Evolutionary conservation across 2,888 invertebrate species (phyloP), one percentile per base, ranked within the genome.

Genomic region (Glyphotaelius pellucidus): DNA sequence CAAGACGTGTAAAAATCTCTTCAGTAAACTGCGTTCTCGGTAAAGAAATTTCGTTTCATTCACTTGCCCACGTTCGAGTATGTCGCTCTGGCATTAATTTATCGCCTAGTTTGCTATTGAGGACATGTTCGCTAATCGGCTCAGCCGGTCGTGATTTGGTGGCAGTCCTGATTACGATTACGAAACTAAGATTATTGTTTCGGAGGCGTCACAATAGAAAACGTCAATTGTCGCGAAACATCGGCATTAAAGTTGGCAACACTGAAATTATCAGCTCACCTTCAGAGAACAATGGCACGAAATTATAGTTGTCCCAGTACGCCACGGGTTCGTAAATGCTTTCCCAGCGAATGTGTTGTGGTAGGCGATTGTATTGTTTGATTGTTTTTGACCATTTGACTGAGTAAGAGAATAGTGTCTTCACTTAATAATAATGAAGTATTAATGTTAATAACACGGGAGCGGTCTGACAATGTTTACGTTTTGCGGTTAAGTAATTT

Each of bases 251-350:
- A 38, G 42, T 86, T 86, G 38, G 38, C 35, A 38, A 42, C 86
- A 47, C 30, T 86, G 42, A n/a, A 67, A 67, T 67, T 67, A 67
- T 25, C 67, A 67, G 67, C 67, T 67, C 67, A 67, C 67, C 67
- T 67, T 67, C 67, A 30, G 86, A 86, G 42, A 86, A 86, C 86
- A 86, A 86, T 86, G 86, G 85, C n/a, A 31, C 9, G 86, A 25
- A 47, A 42, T 86, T 30, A 67, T n/a, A 67, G 11, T 86, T 19
- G 86, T 86, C 86, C 42, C 83, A 38, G 83, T 19, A 32, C 35
- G 19, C 83, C 83, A 3, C 35, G 32, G 31, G 35, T 83, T 7
- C 83, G 25, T 67, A 67, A 67, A 67, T n/a, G 67, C 25, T 83
- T 35, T 38, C 19, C 25, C 35, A 38, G 19, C 35, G n/a, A 81